A percentile compares a stretch with the other conserved stretches of the same genome.
phyloP scores from a whole-genome alignment of 2,888 invertebrate genomes.

The Camptogramma bilineatum region DNA sequence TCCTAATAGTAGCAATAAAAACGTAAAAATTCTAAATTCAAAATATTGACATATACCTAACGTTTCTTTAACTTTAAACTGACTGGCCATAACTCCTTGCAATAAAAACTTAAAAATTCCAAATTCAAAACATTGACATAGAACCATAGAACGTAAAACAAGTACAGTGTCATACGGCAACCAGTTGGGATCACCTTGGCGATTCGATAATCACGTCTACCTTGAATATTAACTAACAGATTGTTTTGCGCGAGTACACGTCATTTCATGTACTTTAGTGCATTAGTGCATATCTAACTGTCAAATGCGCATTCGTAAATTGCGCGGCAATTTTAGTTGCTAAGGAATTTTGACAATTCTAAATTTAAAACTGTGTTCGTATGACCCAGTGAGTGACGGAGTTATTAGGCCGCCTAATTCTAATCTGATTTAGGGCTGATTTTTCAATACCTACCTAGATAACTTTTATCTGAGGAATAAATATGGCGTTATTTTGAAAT shows the following conservation, averaged over 20 bases:
- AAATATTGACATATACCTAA: neutral
- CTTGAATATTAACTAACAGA: slow-evolving; percentile 82
- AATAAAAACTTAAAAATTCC: slow-evolving; percentile 38
- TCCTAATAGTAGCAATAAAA: neutral
- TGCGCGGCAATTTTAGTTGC: slow-evolving; percentile 16
- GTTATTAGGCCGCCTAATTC: no score
- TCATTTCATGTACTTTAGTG: slow-evolving; percentile 43
- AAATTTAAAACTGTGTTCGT: neutral
- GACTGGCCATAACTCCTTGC: slow-evolving; percentile 12
- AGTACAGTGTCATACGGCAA: slow-evolving; percentile 45
- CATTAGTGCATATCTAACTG: slow-evolving; percentile 36
- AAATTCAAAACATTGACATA: slow-evolving; percentile 46
- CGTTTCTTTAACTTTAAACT: neutral
- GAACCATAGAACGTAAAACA: slow-evolving; percentile 44
- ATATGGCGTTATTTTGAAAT: no score
- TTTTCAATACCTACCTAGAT: no score
- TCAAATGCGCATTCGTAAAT: slow-evolving; percentile 31
- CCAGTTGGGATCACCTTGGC: slow-evolving; percentile 74
- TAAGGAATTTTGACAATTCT: neutral
- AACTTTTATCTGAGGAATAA: no score
- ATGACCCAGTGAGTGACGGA: no score
- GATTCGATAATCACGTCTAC: slow-evolving; percentile 80
- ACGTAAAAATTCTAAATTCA: neutral
- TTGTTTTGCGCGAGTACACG: slow-evolving; percentile 64
- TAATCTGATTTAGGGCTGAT: no score